Conservation (phyloP, 2,113 vertebrate genomes). For the Casuarius casuarius region DNA sequence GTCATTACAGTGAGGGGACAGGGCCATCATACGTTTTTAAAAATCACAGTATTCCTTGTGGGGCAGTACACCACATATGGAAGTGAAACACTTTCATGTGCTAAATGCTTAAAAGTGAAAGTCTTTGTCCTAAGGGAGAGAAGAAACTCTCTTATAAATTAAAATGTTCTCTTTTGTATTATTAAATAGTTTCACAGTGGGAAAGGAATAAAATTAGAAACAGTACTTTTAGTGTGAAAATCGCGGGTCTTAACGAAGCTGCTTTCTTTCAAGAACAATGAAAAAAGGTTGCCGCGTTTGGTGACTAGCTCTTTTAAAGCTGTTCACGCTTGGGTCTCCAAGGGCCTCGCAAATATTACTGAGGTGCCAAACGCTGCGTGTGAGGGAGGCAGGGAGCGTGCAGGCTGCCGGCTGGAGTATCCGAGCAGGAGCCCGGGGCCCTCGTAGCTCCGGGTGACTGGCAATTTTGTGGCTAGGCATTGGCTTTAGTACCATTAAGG, state of each 20-base stretch:
- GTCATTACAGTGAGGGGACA: not conserved
- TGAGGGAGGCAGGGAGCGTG: not conserved
- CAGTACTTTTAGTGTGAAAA: not conserved
- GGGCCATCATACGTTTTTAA: not conserved
- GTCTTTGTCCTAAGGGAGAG: not conserved
- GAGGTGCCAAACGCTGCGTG: not conserved
- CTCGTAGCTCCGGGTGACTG: not conserved
- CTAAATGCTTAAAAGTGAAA: conserved; percentile 30
- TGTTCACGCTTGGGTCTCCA: not conserved
- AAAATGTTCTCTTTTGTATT: not conserved
- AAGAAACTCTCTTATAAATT: not conserved
- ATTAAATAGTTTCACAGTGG: not conserved
- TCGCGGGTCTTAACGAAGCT: not conserved
- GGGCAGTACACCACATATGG: not conserved
- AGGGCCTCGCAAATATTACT: not conserved
- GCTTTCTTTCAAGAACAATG: not conserved
- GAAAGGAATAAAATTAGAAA: conserved; percentile 24
- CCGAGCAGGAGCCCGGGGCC: not conserved
- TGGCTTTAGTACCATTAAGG: not conserved
- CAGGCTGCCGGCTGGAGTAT: not conserved
- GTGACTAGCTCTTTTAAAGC: not conserved
- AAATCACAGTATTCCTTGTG: not conserved
- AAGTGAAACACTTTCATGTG: conserved; percentile 26
- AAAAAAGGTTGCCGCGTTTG: not conserved
- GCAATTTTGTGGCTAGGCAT: not conserved